Percentiles rank a stretch among this genome's conserved stretches.
Conservation (phyloP, 2,888 invertebrate genomes). For the Clivina fossor region DNA sequence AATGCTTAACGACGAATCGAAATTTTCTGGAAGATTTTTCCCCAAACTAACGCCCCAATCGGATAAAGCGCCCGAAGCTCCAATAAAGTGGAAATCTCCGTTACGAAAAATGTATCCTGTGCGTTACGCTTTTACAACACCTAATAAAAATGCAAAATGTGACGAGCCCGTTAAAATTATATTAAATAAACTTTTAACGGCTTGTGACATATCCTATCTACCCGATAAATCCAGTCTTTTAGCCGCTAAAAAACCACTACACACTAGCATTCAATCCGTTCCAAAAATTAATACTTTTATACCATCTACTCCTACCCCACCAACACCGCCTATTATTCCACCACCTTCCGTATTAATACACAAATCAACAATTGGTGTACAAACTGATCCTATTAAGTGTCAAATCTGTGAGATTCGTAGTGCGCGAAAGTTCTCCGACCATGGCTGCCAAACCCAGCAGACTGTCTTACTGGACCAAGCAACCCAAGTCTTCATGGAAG, state of each 20-base stretch:
- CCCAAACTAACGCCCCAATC: conserved; percentile 38
- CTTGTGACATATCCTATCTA: conserved; percentile 26
- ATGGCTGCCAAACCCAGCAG: conserved; percentile 38
- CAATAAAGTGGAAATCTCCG: conserved; percentile 42
- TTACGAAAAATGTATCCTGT: conserved; percentile 42
- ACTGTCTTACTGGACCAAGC: conserved; percentile 43
- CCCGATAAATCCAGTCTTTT: no score
- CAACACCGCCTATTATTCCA: no score
- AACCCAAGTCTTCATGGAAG: conserved; percentile 49
- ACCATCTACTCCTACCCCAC: background rate
- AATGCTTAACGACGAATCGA: conserved; percentile 44
- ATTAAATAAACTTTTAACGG: conserved; percentile 38
- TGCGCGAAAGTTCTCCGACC: conserved; percentile 39
- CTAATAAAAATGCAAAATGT: conserved; percentile 36
- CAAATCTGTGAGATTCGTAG: conserved; percentile 47
- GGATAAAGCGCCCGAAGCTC: conserved; percentile 31
- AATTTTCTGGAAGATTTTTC: conserved; percentile 45
- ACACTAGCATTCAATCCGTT: conserved; percentile 1
- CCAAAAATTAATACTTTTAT: background rate
- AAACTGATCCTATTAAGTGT: conserved; percentile 46
- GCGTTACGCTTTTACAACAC: conserved; percentile 42
- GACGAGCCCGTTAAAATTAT: conserved; percentile 32
- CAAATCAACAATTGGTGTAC: conserved; percentile 32
- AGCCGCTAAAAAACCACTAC: background rate
- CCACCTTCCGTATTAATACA: conserved; percentile 21